Evolutionary conservation across 1,140 invertebrate genomes (phyloP).

Genomic region (Hylaeus anthracinus): DNA sequence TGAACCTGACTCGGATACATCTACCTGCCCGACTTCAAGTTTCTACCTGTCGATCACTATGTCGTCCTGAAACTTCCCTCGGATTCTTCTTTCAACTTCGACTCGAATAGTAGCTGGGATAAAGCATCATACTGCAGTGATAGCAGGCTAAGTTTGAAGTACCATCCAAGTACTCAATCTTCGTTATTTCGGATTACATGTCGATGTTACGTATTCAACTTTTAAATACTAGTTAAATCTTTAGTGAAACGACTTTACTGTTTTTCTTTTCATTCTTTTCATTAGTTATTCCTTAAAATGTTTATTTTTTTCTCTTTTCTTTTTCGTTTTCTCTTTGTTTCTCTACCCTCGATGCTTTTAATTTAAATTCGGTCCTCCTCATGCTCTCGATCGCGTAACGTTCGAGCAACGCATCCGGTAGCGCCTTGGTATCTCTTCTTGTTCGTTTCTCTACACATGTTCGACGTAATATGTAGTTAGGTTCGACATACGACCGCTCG

Average conservation of each 20-base stretch:
- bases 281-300: too few species aligned
- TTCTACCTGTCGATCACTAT: slow-evolving; percentile 23
- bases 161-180: too few species aligned
- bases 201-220: too few species aligned
- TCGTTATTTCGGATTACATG: neutral
- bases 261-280: too few species aligned
- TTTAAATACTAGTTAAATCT: neutral
- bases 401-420: slow-evolving; percentile 26
- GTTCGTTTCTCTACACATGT: slow-evolving; percentile 30
- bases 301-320: too few species aligned
- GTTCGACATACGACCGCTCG: slow-evolving; percentile 43
- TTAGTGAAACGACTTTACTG: too few species aligned
- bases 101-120: neutral
- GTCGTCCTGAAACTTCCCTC: slow-evolving; percentile 1
- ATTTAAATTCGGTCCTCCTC: too few species aligned
- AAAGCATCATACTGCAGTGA: too few species aligned
- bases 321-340: too few species aligned
- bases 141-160: neutral
- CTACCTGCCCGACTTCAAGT: slow-evolving; percentile 13
- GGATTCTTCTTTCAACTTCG: slow-evolving; percentile 20
- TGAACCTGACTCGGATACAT: slow-evolving; percentile 8
- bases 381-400: neutral
- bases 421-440: slow-evolving; percentile 23
- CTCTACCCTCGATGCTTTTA: too few species aligned
- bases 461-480: slow-evolving; percentile 39